phyloP scores from a whole-genome alignment of 1,140 invertebrate species.

The Cherax quadricarinatus region DNA sequence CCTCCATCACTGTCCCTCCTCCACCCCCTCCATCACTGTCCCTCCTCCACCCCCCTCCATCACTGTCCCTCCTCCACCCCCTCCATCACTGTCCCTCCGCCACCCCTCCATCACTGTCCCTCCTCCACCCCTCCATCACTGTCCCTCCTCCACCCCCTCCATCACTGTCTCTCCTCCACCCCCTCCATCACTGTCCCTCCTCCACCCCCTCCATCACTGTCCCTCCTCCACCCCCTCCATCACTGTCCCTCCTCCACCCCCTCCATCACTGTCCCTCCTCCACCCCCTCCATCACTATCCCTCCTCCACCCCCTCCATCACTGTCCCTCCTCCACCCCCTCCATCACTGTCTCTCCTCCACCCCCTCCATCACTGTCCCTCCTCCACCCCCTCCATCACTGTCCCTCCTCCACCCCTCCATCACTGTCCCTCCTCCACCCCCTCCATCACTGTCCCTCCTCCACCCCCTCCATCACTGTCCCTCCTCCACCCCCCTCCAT shows the following conservation, averaged over 20 bases:
- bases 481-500: background rate
- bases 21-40: background rate
- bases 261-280: too few relatives aligned
- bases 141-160: background rate
- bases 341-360: background rate
- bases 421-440: too few relatives aligned
- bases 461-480: background rate
- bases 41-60: background rate
- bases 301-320: background rate
- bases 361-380: background rate
- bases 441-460: too few relatives aligned
- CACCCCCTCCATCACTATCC: background rate
- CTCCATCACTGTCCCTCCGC: background rate
- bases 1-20: background rate
- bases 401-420: too few relatives aligned
- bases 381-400: background rate
- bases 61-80: background rate
- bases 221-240: background rate
- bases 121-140: too few relatives aligned
- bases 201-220: background rate
- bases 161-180: background rate
- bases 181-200: background rate
- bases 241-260: background rate
- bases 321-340: background rate
- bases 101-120: too few relatives aligned